phyloP scores from a whole-genome alignment of 92 coral and sea anemone genomes.

The Pocillopora grandis region DNA sequence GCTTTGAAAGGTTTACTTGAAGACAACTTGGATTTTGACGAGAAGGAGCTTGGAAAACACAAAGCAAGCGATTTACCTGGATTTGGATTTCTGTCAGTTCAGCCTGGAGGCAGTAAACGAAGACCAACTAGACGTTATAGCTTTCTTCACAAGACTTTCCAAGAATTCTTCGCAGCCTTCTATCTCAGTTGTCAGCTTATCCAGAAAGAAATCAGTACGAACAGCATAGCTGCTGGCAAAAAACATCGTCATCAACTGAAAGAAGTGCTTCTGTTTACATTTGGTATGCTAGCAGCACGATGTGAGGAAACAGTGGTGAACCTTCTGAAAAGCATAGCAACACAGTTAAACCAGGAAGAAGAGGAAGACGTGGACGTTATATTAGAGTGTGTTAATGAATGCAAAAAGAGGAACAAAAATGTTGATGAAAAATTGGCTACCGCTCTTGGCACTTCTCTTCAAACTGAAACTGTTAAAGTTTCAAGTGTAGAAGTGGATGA shows the following conservation, averaged over 20 bases:
- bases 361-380: background rate
- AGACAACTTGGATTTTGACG: too few species aligned
- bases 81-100: too few species aligned
- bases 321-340: background rate
- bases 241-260: background rate
- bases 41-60: too few species aligned
- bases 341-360: background rate
- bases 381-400: background rate
- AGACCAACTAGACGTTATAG: too few species aligned
- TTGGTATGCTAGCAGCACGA: background rate
- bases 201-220: background rate
- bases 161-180: background rate
- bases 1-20: too few species aligned
- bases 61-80: too few species aligned
- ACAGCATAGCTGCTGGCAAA: background rate
- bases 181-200: background rate
- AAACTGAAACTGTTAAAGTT: background rate
- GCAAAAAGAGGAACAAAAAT: background rate
- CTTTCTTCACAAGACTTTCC: too few species aligned
- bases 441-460: background rate
- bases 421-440: background rate
- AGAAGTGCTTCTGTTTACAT: background rate
- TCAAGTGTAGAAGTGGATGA: too few species aligned
- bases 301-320: background rate
- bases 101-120: too few species aligned